A percentile compares a stretch with the other conserved stretches of the same genome.
These are phyloP conservation scores for Linyphia triangularis DNA, from an alignment of 2,888 invertebrate genomes.

Conservation along the genomic window DNA sequence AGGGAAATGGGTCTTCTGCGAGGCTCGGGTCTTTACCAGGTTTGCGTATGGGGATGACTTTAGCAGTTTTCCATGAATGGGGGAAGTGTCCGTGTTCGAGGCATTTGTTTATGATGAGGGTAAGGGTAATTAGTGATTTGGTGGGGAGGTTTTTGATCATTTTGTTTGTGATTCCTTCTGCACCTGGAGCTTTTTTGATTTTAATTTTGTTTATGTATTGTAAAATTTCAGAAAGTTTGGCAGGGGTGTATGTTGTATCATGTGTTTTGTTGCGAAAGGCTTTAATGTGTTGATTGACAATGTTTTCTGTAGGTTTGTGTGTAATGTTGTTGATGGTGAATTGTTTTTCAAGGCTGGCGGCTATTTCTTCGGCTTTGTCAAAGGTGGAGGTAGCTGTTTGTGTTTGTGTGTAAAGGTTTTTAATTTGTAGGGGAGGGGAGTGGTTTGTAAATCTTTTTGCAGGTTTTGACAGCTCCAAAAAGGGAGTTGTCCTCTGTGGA, in stretches of 20 bases:
- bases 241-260: neutral
- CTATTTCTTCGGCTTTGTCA: neutral
- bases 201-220: neutral
- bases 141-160: constrained; percentile 6
- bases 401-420: too few relatives aligned
- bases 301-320: neutral
- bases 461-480: neutral
- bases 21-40: neutral
- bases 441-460: neutral
- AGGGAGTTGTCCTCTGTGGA: neutral
- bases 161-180: neutral
- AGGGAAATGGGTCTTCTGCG: neutral
- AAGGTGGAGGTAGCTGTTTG: neutral
- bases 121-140: neutral
- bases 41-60: neutral
- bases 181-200: neutral
- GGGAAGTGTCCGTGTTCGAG: neutral
- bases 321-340: neutral
- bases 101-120: neutral
- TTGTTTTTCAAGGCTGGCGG: neutral
- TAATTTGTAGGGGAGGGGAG: too few relatives aligned
- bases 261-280: neutral
- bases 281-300: neutral
- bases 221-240: neutral
- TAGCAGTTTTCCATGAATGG: neutral